Base-by-base conservation (phyloP, 2,113 vertebrate species). In the Felis chaus region DNA sequence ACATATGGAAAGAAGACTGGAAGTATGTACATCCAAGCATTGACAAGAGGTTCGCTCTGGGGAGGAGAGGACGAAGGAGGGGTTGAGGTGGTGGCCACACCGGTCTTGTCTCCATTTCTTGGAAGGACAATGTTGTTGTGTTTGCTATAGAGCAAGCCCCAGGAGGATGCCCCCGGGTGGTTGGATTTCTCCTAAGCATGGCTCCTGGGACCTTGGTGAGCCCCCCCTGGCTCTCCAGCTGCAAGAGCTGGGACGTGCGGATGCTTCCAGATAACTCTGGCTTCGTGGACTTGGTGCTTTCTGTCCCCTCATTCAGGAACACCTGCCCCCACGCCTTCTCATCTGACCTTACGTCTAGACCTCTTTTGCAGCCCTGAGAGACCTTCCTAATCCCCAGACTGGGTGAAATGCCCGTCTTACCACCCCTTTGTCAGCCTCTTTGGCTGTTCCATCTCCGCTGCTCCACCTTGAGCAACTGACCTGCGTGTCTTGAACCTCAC, bases 171-270 rank as follows among this genome's bases (percentile, higher is more conserved):
- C 65, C 10, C 3, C 45, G 45, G 2, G 18, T 2, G 13, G 79
- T 11, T 18, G 48, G 21, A 33, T 23, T 80, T 63, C 63, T 41
- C 27, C 18, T 15, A 0, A 8, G 33, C 1, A 23, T 13, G 45
- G 61, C 71, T 69, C 1, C 0, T 14, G 31, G n/a, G 11, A 6
- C 1, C n/a, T 12, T 4, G 7, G 8, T 15, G 61, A 15, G 15
- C 78, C 21, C 4, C 15, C n/a, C 29, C 48, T 2, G 0, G 31
- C 50, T 31, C 5, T 82, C 48, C 21, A 61, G 89, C 66, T 33
- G 31, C 5, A 15, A 14, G 57, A 45, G 25, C 73, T 1, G 15
- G 63, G n/a, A 14, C 4, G 8, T 4, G n/a, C 11, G 31, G 7
- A 45, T 68, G 33, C 48, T 57, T 36, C 68, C 10, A 9, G 79